Conservation (phyloP, 2,888 invertebrate genomes). For the Antheraea yamamai region DNA sequence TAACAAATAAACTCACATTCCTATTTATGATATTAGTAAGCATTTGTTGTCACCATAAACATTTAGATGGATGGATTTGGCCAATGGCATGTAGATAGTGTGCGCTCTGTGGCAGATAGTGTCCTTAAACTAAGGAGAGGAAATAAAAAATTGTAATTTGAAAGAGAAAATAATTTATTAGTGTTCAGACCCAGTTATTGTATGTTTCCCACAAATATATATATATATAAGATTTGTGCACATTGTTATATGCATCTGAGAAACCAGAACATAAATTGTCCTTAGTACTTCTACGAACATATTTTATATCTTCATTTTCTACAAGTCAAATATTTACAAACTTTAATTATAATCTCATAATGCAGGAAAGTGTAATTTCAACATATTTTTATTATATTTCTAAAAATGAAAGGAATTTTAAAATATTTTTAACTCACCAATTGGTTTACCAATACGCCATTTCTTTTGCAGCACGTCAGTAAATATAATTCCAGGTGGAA, state of each 20-base stretch:
- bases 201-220: too few species aligned
- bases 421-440: constrained; percentile 82
- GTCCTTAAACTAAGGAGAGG: too few species aligned
- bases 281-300: background rate
- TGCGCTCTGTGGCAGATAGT: too few species aligned
- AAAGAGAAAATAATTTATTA: too few species aligned
- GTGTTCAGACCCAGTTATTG: too few species aligned
- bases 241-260: background rate
- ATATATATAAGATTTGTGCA: background rate
- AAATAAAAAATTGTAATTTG: too few species aligned
- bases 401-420: constrained; percentile 4
- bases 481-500: constrained; percentile 87
- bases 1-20: too few species aligned
- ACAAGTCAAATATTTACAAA: too few species aligned
- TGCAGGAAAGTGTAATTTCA: background rate
- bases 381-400: background rate
- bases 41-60: too few species aligned
- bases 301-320: background rate
- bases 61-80: too few species aligned
- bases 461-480: constrained; percentile 90
- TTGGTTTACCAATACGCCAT: constrained; percentile 93
- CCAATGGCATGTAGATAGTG: too few species aligned
- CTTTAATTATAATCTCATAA: background rate
- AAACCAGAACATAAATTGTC: background rate
- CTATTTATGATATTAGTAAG: too few species aligned